These are phyloP conservation scores for Sinocyclocheilus rhinocerous DNA, from an alignment of 2,113 vertebrate genomes.

Conservation along the genomic window DNA sequence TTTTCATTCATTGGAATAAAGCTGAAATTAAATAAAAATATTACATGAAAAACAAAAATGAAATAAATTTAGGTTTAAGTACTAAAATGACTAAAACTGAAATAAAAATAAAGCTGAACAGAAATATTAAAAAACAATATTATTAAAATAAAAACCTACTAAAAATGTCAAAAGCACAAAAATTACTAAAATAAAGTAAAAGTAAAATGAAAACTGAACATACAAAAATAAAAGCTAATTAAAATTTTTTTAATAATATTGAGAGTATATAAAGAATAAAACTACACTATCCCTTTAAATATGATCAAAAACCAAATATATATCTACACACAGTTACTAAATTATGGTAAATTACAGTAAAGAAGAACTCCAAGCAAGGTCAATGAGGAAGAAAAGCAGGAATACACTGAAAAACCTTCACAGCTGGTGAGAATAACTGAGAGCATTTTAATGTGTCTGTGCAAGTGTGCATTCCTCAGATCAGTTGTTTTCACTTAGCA, in stretches of 20 bases:
- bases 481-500: conserved; percentile 26
- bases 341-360: background rate
- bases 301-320: background rate
- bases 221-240: too few species aligned
- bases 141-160: background rate
- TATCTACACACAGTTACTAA: too few species aligned
- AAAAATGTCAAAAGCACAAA: background rate
- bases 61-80: background rate
- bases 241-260: background rate
- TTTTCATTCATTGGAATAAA: background rate
- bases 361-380: background rate
- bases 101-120: background rate
- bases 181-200: background rate
- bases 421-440: conserved; percentile 37
- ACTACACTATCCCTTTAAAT: background rate
- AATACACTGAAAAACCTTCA: background rate
- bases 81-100: background rate
- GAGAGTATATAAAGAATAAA: background rate
- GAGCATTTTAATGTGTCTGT: background rate
- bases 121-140: background rate
- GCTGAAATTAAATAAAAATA: too few species aligned
- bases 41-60: background rate
- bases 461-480: conserved; percentile 4
- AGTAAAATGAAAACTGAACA: background rate
- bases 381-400: background rate